Evolutionary conservation across 2,113 vertebrate species (phyloP).

Genomic region (Xiphias gladius): DNA sequence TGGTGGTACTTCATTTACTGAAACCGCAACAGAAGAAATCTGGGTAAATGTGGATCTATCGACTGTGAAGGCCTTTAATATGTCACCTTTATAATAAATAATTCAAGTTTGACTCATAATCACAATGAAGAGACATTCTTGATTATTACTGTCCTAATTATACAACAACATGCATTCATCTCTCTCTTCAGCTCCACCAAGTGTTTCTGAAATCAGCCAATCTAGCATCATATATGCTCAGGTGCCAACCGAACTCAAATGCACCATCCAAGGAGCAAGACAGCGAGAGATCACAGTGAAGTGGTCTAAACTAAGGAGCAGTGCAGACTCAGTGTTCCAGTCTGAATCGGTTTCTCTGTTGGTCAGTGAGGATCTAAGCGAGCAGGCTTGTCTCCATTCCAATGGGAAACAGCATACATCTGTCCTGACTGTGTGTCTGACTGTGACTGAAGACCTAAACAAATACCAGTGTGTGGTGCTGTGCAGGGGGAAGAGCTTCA

Average conservation of each 20-base stretch:
- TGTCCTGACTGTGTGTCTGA: constrained; percentile 62
- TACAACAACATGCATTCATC: neutral
- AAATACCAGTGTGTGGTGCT: constrained; percentile 67
- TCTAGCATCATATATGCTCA: constrained; percentile 57
- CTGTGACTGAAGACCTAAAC: constrained; percentile 60
- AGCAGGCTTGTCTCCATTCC: constrained; percentile 53
- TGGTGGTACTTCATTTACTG: no score
- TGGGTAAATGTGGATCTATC: no score
- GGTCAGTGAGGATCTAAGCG: constrained; percentile 59
- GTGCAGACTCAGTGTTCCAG: neutral
- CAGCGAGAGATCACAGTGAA: constrained; percentile 60
- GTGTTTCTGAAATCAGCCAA: constrained; percentile 71
- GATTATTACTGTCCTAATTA: neutral
- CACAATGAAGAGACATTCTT: neutral
- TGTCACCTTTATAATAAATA: no score
- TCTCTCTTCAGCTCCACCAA: constrained; percentile 55
- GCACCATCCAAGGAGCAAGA: constrained; percentile 61
- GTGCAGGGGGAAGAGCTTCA: constrained; percentile 28
- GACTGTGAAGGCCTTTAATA: no score
- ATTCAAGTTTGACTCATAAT: neutral
- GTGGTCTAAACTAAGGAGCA: constrained; percentile 60
- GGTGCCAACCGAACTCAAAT: constrained; percentile 60
- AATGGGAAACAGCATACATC: constrained; percentile 67
- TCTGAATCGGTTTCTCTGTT: constrained; percentile 15
- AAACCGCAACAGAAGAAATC: no score